Conservation (phyloP, 2,113 vertebrate genomes). For the Heterotilapia buettikoferi region DNA sequence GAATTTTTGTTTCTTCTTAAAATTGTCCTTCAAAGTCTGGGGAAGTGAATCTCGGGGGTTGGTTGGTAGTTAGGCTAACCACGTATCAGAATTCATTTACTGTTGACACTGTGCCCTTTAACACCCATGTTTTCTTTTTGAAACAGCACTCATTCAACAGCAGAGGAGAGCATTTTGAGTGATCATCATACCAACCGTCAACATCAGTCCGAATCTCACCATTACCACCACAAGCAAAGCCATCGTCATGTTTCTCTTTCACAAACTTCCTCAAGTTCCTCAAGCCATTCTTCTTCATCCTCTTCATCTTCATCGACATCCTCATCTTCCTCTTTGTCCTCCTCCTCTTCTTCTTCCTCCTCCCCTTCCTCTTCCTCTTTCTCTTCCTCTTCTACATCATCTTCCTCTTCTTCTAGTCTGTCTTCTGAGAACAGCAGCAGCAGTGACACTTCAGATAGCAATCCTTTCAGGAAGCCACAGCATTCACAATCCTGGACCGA, state of each 20-base stretch:
- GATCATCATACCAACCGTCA: slow-evolving; percentile 25
- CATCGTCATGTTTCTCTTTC: slow-evolving; percentile 28
- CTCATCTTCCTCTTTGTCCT: slow-evolving; percentile 30
- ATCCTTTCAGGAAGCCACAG: slow-evolving; percentile 12
- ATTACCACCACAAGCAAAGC: slow-evolving; percentile 25
- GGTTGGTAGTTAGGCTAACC: not conserved
- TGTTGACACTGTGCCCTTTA: not conserved
- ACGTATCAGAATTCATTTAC: not conserved
- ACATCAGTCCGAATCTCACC: slow-evolving; percentile 10
- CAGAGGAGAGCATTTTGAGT: slow-evolving; percentile 35
- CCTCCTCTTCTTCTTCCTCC: slow-evolving; percentile 12
- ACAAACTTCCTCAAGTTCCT: slow-evolving; percentile 33
- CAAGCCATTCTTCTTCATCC: slow-evolving; percentile 23
- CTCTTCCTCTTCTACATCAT: slow-evolving; percentile 43
- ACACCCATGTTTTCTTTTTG: not conserved
- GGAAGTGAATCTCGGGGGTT: not conserved
- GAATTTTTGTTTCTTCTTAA: not conserved
- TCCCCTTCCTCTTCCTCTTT: slow-evolving; percentile 12
- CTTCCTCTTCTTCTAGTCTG: slow-evolving; percentile 54
- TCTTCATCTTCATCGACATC: slow-evolving; percentile 35
- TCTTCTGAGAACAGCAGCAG: slow-evolving; percentile 62
- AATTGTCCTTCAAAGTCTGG: not conserved
- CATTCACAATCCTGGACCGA: slow-evolving; percentile 74
- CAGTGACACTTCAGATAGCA: slow-evolving; percentile 21
- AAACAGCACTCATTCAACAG: slow-evolving; percentile 33